These are phyloP conservation scores for Semibalanus balanoides DNA, from an alignment of 1,140 invertebrate species.

Conservation along the genomic window DNA sequence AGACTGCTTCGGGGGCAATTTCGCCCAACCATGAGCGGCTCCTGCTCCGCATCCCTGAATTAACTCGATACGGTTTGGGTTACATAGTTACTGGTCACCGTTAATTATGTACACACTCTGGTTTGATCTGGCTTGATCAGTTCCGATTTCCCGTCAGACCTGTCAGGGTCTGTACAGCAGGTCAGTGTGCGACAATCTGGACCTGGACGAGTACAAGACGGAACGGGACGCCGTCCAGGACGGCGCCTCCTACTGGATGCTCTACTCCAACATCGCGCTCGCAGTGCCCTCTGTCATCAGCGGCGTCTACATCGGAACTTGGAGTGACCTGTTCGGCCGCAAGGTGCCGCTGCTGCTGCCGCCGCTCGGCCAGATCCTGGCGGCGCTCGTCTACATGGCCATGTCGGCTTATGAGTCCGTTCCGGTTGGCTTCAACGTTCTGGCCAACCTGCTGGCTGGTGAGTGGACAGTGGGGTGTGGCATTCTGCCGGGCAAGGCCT, in stretches of 20 bases:
- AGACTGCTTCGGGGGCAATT: too few species aligned
- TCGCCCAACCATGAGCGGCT: too few species aligned
- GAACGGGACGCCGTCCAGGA: constrained; percentile 27
- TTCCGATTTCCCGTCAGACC: not conserved
- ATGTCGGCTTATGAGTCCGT: constrained; percentile 27
- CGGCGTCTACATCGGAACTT: constrained; percentile 29
- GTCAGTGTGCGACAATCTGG: constrained; percentile 24
- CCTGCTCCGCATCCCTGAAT: too few species aligned
- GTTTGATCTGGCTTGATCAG: not conserved
- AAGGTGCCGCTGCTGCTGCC: constrained; percentile 35
- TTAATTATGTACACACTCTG: not conserved
- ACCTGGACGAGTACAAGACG: constrained; percentile 21
- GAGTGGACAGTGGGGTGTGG: too few species aligned
- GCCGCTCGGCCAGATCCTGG: constrained; percentile 29
- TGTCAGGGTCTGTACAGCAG: constrained; percentile 7
- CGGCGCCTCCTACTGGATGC: constrained; percentile 29
- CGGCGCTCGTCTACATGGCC: constrained; percentile 28
- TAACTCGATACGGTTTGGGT: too few species aligned
- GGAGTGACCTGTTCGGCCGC: constrained; percentile 31
- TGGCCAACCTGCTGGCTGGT: constrained; percentile 23
- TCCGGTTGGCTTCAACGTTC: constrained; percentile 27
- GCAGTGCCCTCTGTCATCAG: constrained; percentile 31
- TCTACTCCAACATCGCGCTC: constrained; percentile 29
- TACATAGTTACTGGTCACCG: too few species aligned
- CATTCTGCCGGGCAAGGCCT: too few species aligned